Base-by-base conservation (phyloP, 2,797 vertebrate species). In the Carcharodon carcharias region DNA sequence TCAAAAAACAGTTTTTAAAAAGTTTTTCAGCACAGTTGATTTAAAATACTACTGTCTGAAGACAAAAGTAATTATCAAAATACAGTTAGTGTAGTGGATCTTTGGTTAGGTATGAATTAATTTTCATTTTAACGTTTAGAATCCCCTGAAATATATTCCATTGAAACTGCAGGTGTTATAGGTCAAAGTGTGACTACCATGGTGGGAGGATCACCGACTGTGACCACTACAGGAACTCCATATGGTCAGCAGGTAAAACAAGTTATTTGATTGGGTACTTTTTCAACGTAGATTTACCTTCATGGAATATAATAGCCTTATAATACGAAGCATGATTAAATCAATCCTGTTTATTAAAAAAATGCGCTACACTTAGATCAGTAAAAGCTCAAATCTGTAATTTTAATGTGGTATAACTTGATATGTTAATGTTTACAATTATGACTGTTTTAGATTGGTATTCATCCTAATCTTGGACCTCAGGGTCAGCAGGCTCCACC, bases 181-280 rank as follows among this genome's bases (percentile, higher is more conserved):
- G 98, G 97, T 97, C 98, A 98, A 97, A 98, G 97, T 94, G 98
- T 98, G 96, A 97, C 98, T 97, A 97, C 98, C 96, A 98, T 99
- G 98, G 98, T 98, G 97, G 98, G 98, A 98, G 98, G 98, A 96
- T 97, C 98, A 96, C 99, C 98, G 96, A 97, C 98, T 80, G 97
- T 97, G 96, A 95, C 67, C 94, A 95, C 67, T 3, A 95, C 94
- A 12, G 98, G 98, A 97, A 98, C 97, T 97, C 97, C 98, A 8
- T 99, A 99, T 97, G 99, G 99, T 97, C 98, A 98, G 95, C 99
- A 99, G 99, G 99, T 99, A 98, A 98, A 93, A 93, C 40, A 63
- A 63, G n/a, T 45, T 67, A 67, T 93, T 65, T 45, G n/a, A 40
- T 45, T 93, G 23, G 91, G 16, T 93, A 40, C n/a, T 67, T 93